Evolutionary conservation across 2,888 invertebrate species (phyloP).

Genomic region (Ennomos fuscantarius): DNA sequence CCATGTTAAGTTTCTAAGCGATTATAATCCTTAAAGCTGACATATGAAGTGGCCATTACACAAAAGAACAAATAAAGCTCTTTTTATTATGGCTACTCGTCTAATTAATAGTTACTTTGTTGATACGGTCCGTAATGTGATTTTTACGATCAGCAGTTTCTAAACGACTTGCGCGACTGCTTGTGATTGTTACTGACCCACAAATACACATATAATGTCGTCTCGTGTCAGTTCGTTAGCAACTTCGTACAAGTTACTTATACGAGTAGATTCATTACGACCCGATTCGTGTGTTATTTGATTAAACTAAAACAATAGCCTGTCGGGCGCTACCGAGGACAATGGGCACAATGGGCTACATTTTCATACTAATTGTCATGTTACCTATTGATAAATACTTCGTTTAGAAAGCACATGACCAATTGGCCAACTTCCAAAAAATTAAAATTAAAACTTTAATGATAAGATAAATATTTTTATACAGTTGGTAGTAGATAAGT

Average conservation of each 20-base stretch:
- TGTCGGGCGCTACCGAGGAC: conserved; percentile 15
- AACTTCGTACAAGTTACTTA: conserved; percentile 7
- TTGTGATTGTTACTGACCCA: conserved; percentile 19
- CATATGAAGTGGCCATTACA: conserved; percentile 12
- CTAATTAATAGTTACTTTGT: conserved; percentile 31
- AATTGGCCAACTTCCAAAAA: too few relatives aligned
- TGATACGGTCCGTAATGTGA: conserved; percentile 27
- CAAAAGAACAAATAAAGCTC: conserved; percentile 23
- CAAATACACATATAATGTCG: conserved; percentile 13
- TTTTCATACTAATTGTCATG: conserved; percentile 1
- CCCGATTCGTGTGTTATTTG: conserved; percentile 29
- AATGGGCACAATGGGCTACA: conserved; percentile 22
- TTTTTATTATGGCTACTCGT: conserved; percentile 28
- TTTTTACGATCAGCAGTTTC: conserved; percentile 29
- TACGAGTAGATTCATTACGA: conserved; percentile 20
- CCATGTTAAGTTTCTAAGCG: background rate
- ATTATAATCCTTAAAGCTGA: conserved; percentile 15
- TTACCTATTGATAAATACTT: too few relatives aligned
- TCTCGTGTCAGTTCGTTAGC: conserved; percentile 5
- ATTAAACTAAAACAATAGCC: conserved; percentile 29
- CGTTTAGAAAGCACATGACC: too few relatives aligned
- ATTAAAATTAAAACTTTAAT: too few relatives aligned
- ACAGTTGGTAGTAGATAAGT: too few relatives aligned
- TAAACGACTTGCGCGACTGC: conserved; percentile 21
- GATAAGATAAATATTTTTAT: too few relatives aligned